These are phyloP conservation scores for Babyrousa celebensis DNA, from an alignment of 2,797 vertebrate species.

Conservation along the genomic window DNA sequence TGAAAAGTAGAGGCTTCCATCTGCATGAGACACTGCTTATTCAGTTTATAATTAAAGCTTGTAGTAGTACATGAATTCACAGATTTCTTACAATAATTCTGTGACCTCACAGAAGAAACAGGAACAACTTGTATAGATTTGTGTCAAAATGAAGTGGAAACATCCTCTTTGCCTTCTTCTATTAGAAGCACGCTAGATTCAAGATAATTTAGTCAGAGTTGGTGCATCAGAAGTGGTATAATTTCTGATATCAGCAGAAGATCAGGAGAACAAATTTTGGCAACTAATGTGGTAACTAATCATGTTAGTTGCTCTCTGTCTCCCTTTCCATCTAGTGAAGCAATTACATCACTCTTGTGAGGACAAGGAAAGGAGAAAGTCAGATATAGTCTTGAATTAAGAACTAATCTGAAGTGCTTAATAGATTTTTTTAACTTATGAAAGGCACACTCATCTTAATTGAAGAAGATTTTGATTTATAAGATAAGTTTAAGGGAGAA, in stretches of 20 bases:
- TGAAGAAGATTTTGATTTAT: neutral
- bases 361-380: neutral
- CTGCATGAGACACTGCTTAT: neutral
- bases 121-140: neutral
- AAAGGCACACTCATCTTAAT: neutral
- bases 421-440: neutral
- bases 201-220: slow-evolving; percentile 7
- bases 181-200: neutral
- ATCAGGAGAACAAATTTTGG: neutral
- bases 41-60: neutral
- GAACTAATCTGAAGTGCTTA: neutral
- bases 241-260: slow-evolving; percentile 5
- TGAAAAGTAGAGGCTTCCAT: neutral
- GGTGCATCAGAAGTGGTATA: neutral
- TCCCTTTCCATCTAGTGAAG: neutral
- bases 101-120: neutral
- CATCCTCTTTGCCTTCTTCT: neutral
- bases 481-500: neutral
- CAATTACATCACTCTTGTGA: neutral
- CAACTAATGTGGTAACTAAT: neutral
- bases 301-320: neutral
- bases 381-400: neutral
- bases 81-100: neutral
- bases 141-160: neutral
- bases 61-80: neutral